phyloP scores from a whole-genome alignment of 2,888 invertebrate genomes.

The Scaptomyza polygonia region DNA sequence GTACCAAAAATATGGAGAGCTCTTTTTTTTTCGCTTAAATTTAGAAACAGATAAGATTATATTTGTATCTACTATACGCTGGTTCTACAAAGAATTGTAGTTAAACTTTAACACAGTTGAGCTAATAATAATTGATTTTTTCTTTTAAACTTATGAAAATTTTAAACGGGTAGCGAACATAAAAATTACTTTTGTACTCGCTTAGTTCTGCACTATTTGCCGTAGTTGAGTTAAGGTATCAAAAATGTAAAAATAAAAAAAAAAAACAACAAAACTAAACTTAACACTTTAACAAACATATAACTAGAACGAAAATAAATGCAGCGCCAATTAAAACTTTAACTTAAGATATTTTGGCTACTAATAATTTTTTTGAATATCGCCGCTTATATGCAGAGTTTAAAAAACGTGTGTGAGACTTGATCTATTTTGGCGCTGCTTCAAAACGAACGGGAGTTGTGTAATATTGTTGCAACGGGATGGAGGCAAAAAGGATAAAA shows the following conservation, averaged over 20 bases:
- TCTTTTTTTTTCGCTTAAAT: not conserved
- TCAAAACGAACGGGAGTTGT: not conserved
- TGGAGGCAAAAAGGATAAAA: not conserved
- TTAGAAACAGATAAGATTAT: conserved; percentile 9
- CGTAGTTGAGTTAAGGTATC: conserved; percentile 1
- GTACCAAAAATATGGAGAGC: not conserved
- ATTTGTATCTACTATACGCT: not conserved
- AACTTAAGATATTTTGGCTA: not conserved
- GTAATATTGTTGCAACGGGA: not conserved
- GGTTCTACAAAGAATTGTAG: not conserved
- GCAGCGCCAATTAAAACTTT: conserved; percentile 1
- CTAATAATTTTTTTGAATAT: not conserved
- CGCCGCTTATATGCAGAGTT: too few species aligned
- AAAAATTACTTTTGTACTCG: conserved; percentile 12
- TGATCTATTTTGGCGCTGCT: not conserved
- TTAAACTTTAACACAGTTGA: conserved; percentile 11
- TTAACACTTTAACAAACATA: conserved; percentile 16
- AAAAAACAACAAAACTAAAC: not conserved
- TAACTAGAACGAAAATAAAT: not conserved
- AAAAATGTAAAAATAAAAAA: not conserved
- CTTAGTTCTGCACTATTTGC: conserved; percentile 8
- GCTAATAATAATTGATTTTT: conserved; percentile 2
- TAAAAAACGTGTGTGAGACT: too few species aligned
- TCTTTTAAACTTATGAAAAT: not conserved
- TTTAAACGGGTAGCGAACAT: conserved; percentile 35